These are phyloP conservation scores for Torymus aiolomorphi DNA, from an alignment of 2,888 invertebrate genomes.

Conservation along the genomic window DNA sequence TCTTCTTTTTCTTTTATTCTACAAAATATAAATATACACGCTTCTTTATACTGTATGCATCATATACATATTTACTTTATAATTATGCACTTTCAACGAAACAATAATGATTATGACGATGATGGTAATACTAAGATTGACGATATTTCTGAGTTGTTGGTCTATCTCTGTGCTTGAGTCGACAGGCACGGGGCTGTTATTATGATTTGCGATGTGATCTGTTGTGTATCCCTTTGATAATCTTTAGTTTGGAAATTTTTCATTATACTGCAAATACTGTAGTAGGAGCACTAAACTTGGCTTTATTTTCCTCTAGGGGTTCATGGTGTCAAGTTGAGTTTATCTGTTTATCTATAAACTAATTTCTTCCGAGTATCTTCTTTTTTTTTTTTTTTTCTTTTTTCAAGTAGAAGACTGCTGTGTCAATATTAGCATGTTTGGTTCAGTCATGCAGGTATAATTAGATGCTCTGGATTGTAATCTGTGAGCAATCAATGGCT, in stretches of 20 bases:
- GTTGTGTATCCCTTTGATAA: constrained; percentile 55
- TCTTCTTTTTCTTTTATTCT: constrained; percentile 32
- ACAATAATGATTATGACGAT: neutral
- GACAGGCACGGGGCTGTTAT: constrained; percentile 49
- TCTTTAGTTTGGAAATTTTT: constrained; percentile 49
- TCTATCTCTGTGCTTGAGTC: constrained; percentile 42
- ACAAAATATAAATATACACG: constrained; percentile 21
- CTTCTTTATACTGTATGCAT: constrained; percentile 39
- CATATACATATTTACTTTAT: constrained; percentile 28
- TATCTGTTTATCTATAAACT: constrained; percentile 52
- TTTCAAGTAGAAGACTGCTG: constrained; percentile 53
- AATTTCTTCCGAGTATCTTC: constrained; percentile 26
- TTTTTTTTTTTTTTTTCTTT: constrained; percentile 14
- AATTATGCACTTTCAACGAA: constrained; percentile 15
- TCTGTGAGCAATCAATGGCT: constrained; percentile 24
- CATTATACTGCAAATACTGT: constrained; percentile 46
- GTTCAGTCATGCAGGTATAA: constrained; percentile 47
- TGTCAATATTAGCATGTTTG: constrained; percentile 49
- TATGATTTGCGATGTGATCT: constrained; percentile 53
- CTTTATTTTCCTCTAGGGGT: constrained; percentile 48
- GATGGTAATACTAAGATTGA: neutral
- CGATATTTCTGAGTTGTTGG: constrained; percentile 13
- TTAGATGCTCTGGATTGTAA: constrained; percentile 32
- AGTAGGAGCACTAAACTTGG: constrained; percentile 53
- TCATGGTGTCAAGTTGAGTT: constrained; percentile 55